Evolutionary conservation across 2,797 vertebrate genomes (phyloP).

Genomic region (Enoplosus armatus): DNA sequence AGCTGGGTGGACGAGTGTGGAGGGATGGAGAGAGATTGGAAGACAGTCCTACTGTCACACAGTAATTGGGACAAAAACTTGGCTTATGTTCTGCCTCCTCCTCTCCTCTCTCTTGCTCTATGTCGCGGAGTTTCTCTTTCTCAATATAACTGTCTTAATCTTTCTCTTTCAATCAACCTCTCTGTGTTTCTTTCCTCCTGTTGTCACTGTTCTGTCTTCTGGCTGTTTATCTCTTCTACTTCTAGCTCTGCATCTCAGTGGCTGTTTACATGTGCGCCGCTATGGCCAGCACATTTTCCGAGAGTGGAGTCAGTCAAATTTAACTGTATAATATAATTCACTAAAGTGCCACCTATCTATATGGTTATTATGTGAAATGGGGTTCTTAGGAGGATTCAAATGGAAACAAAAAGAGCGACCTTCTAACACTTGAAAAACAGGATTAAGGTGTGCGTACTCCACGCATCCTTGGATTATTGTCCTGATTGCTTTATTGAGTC

Average conservation of each 20-base stretch:
- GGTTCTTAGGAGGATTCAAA: slow-evolving; percentile 27
- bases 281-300: slow-evolving; percentile 4
- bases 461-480: slow-evolving; percentile 25
- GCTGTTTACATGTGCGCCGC: slow-evolving; percentile 24
- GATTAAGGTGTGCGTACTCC: slow-evolving; percentile 4
- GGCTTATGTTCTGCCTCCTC: slow-evolving; percentile 68
- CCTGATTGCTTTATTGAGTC: slow-evolving; percentile 40
- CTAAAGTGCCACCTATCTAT: slow-evolving; percentile 15
- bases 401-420: slow-evolving; percentile 28
- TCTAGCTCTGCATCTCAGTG: slow-evolving; percentile 13
- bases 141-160: slow-evolving; percentile 51
- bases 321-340: slow-evolving; percentile 6
- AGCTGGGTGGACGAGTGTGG: slow-evolving; percentile 74
- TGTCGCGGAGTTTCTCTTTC: slow-evolving; percentile 52
- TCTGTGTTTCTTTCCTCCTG: slow-evolving; percentile 17
- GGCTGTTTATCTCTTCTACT: slow-evolving; percentile 25
- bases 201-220: slow-evolving; percentile 33
- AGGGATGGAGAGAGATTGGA: slow-evolving; percentile 78
- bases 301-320: slow-evolving; percentile 15
- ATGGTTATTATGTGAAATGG: slow-evolving; percentile 24
- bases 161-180: slow-evolving; percentile 55
- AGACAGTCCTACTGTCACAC: slow-evolving; percentile 79
- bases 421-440: slow-evolving; percentile 11
- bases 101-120: slow-evolving; percentile 28
- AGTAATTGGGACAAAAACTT: slow-evolving; percentile 82